Evolutionary conservation across 2,113 vertebrate species (phyloP).

Genomic region (Danionella cerebrum): DNA sequence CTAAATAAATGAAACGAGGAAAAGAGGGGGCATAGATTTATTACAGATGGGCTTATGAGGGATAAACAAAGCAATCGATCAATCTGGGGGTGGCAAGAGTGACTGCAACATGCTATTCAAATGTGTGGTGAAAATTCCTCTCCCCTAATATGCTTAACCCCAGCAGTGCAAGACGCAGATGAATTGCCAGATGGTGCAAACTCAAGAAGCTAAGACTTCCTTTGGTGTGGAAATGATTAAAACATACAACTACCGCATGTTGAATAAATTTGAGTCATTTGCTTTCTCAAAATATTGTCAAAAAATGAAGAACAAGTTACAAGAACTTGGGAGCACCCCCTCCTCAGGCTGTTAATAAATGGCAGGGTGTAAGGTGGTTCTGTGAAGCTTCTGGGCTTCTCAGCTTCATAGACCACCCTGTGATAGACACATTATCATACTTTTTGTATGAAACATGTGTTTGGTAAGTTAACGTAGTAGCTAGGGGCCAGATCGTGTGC

Average conservation of each 20-base stretch:
- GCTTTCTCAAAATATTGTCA: neutral
- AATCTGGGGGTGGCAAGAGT: conserved; percentile 49
- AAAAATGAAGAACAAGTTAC: neutral
- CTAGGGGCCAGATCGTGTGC: neutral
- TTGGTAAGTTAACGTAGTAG: neutral
- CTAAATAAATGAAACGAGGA: conserved; percentile 49
- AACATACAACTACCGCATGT: conserved; percentile 36
- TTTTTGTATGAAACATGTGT: neutral
- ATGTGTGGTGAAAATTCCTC: conserved; percentile 53
- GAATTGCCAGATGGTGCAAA: conserved; percentile 53
- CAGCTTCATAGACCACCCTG: neutral
- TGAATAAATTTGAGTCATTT: conserved; percentile 24
- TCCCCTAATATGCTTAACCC: conserved; percentile 54
- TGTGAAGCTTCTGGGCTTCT: neutral
- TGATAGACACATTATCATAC: neutral
- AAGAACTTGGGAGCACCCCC: no score
- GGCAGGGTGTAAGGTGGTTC: neutral
- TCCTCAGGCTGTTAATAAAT: neutral
- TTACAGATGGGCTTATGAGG: conserved; percentile 66
- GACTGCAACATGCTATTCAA: conserved; percentile 53
- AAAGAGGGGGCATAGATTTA: conserved; percentile 51
- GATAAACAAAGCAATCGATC: conserved; percentile 71
- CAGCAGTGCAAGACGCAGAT: conserved; percentile 59
- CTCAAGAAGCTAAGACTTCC: conserved; percentile 52
- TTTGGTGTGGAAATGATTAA: conserved; percentile 62